Base-by-base conservation (phyloP, 37 sponge, comb jelly and placozoan species). In the Ephydatia muelleri region DNA sequence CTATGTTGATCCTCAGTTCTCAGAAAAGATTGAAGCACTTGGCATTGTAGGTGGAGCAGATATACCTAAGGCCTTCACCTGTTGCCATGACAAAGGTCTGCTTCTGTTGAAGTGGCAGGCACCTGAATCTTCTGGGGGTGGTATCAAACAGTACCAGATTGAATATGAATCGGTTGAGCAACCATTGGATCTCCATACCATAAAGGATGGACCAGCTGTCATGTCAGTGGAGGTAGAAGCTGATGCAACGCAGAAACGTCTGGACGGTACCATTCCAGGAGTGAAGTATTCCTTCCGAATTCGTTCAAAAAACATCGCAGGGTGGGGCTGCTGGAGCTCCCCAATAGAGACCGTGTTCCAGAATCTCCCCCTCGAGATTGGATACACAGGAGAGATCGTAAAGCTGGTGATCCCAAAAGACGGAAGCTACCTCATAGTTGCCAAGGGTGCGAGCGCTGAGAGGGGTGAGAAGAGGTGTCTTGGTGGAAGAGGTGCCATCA, bases 401-500 rank as follows among this genome's bases (percentile, higher is more conserved):
- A 68, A 76, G 49, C 6, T 85, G 3, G 79, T 66, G 32, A 35
- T 92, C 19, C 93, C 89, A 29, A 49, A 33, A 16, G 73, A 77
- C 27, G 88, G 93, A 8, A 35, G 70, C 33, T 92, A 92, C 65
- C 78, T 79, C 40, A 85, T 92, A 28, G 72, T 66, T 36, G 88
- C 86, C 12, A 27, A n/a, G 32, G 93, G 93, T 3, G 93, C 93
- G 11, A 88, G 88, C 57, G 93, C 93, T 39, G 93, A 84, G 68
- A 88, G 88, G 47, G 93, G 93, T 22, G 77, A 88, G 33, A 85
- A 73, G 49, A 75, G 64, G 27, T 43, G 43, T 43, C 81, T 76
- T 26, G 93, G 93, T 47, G 93, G 93, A 0, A 68, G 71, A n/a
- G 93, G 93, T 2, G 93, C 89, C 8, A 88, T 92, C 65, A 88